Conservation (phyloP, 1,140 invertebrate genomes). For the Pectinophora gossypiella region DNA sequence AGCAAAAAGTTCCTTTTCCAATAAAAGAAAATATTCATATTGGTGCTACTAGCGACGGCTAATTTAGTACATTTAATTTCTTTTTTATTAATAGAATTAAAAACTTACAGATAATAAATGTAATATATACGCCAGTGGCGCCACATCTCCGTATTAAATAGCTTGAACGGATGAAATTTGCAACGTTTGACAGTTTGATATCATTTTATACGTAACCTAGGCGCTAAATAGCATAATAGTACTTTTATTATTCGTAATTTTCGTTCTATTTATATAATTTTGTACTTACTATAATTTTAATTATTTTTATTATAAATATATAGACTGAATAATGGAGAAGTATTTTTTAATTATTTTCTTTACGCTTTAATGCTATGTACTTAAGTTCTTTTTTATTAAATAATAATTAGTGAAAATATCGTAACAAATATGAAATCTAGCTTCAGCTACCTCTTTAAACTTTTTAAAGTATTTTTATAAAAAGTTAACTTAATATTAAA, state of each 20-base stretch:
- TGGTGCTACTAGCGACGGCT: slow-evolving; percentile 47
- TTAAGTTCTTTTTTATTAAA: slow-evolving; percentile 40
- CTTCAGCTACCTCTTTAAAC: slow-evolving; percentile 63
- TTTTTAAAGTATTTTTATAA: slow-evolving; percentile 65
- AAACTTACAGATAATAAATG: slow-evolving; percentile 13
- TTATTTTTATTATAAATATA: not conserved
- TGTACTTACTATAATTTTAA: slow-evolving; percentile 9
- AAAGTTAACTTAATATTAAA: slow-evolving; percentile 41
- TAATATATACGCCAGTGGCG: too few relatives aligned
- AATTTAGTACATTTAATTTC: slow-evolving; percentile 25
- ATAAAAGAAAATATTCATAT: slow-evolving; percentile 23
- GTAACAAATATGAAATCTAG: slow-evolving; percentile 32
- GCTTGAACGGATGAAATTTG: too few relatives aligned
- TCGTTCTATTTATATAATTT: slow-evolving; percentile 9
- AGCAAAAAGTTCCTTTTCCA: slow-evolving; percentile 14
- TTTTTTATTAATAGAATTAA: slow-evolving; percentile 14
- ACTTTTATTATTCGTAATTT: slow-evolving; percentile 6
- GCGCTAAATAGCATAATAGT: too few relatives aligned
- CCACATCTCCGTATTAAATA: too few relatives aligned
- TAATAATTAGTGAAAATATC: slow-evolving; percentile 20
- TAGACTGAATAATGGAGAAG: not conserved
- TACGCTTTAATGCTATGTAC: slow-evolving; percentile 27
- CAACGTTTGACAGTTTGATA: too few relatives aligned
- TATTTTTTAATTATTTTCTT: not conserved
- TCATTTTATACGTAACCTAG: too few relatives aligned